These are phyloP conservation scores for Scaptomyza flava DNA, from an alignment of 2,888 invertebrate genomes.

Conservation along the genomic window DNA sequence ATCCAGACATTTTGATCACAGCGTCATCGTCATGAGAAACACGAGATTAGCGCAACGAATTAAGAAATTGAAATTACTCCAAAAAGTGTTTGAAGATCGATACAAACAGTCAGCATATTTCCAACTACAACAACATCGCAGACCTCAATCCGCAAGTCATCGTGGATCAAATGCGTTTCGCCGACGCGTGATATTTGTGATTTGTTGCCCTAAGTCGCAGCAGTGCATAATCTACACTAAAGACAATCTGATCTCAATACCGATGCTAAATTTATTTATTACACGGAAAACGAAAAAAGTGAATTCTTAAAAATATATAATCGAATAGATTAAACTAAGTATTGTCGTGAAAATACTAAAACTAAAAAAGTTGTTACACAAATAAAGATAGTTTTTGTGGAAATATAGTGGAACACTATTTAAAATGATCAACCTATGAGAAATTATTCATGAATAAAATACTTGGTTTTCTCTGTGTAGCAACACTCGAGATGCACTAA, in stretches of 20 bases:
- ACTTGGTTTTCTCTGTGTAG: not conserved
- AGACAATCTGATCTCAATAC: constrained; percentile 13
- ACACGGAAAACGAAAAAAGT: not conserved
- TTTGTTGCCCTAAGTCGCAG: constrained; percentile 34
- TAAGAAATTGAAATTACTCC: constrained; percentile 81
- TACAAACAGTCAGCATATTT: constrained; percentile 75
- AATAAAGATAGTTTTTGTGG: no score
- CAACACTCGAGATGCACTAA: constrained; percentile 64
- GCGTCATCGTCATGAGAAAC: constrained; percentile 73
- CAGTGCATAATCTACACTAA: constrained; percentile 34
- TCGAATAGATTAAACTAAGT: no score
- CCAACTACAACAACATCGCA: constrained; percentile 19
- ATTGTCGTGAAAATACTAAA: no score
- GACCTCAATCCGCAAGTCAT: constrained; percentile 59
- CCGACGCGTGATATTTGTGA: constrained; percentile 70
- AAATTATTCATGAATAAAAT: no score
- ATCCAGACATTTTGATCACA: constrained; percentile 59
- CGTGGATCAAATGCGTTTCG: constrained; percentile 71
- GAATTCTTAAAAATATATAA: not conserved
- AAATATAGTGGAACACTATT: no score
- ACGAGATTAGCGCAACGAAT: constrained; percentile 83
- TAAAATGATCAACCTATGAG: no score
- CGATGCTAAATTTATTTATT: not conserved
- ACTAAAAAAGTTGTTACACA: no score
- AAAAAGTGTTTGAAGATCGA: constrained; percentile 78